These are phyloP conservation scores for Hylomyscus alleni DNA, from an alignment of 2,797 vertebrate species.

Conservation along the genomic window DNA sequence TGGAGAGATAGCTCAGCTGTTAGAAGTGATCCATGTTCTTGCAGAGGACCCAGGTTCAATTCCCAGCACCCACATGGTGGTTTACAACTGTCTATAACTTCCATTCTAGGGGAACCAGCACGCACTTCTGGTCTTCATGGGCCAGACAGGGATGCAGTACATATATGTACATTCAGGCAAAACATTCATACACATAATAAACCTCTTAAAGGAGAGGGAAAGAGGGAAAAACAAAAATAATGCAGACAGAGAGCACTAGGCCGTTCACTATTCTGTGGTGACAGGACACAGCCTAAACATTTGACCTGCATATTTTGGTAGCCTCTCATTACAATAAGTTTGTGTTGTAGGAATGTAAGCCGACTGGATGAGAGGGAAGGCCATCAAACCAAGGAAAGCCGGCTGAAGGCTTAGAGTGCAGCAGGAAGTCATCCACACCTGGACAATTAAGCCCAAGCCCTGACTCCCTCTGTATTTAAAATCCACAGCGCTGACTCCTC, in stretches of 20 bases:
- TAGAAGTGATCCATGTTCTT: not conserved
- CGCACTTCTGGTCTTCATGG: not conserved
- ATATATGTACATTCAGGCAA: too few species aligned
- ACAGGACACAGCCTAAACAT: slow-evolving; percentile 2
- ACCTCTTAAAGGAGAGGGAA: not conserved
- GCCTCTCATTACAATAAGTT: slow-evolving; percentile 42
- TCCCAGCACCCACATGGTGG: not conserved
- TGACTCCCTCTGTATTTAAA: slow-evolving; percentile 79
- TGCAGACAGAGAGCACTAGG: not conserved
- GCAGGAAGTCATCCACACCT: not conserved
- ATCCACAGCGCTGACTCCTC: slow-evolving; percentile 79
- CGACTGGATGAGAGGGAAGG: not conserved
- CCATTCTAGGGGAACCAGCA: not conserved
- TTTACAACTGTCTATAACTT: not conserved
- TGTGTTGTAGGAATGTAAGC: not conserved
- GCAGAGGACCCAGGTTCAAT: not conserved
- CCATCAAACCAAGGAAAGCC: not conserved
- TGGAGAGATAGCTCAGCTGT: not conserved
- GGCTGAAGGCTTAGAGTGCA: not conserved
- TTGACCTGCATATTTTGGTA: not conserved
- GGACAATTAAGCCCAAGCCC: not conserved
- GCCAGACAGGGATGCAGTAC: not conserved
- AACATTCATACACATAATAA: not conserved
- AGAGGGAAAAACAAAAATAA: not conserved
- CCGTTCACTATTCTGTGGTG: not conserved